Evolutionary conservation across 2,888 invertebrate genomes (phyloP).

Genomic region (Drosophila kanekoi): DNA sequence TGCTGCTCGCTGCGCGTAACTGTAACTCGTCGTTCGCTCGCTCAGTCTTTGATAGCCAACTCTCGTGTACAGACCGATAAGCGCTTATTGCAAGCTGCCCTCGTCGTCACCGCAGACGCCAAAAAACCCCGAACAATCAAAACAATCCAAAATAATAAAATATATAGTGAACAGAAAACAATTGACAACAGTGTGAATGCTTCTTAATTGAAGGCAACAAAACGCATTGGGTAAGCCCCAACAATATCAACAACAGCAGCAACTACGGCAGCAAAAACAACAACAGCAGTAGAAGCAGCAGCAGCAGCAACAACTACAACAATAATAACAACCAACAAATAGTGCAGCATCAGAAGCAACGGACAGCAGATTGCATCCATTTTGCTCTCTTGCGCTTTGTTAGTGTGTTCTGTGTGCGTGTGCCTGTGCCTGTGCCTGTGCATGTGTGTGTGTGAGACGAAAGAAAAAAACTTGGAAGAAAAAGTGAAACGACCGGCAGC

Average conservation of each 20-base stretch:
- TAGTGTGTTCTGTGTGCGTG: slow-evolving; percentile 30
- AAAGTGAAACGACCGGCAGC: slow-evolving; percentile 79
- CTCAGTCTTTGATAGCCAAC: slow-evolving; percentile 85
- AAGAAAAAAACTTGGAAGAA: slow-evolving; percentile 56
- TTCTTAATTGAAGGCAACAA: slow-evolving; percentile 26
- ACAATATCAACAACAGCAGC: slow-evolving; percentile 25
- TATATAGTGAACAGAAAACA: slow-evolving; percentile 1
- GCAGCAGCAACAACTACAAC: slow-evolving; percentile 19
- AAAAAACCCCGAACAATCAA: slow-evolving; percentile 45
- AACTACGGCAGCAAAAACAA: slow-evolving; percentile 6
- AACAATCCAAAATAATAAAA: slow-evolving; percentile 25
- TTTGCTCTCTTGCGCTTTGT: slow-evolving; percentile 63
- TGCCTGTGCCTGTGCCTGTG: slow-evolving; percentile 24
- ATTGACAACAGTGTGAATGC: slow-evolving; percentile 35
- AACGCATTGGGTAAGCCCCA: slow-evolving; percentile 36
- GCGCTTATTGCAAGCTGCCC: slow-evolving; percentile 64
- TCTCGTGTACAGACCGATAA: slow-evolving; percentile 84
- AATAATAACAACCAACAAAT: slow-evolving; percentile 1
- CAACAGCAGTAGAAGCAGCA: slow-evolving; percentile 15
- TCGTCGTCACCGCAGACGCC: slow-evolving; percentile 43
- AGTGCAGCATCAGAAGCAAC: slow-evolving; percentile 39
- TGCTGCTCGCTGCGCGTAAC: slow-evolving; percentile 66
- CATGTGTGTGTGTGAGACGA: slow-evolving; percentile 26
- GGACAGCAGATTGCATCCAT: slow-evolving; percentile 57
- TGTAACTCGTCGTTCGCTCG: slow-evolving; percentile 66